phyloP scores from a whole-genome alignment of 2,797 vertebrate species.

The Poliocrania exsul region DNA sequence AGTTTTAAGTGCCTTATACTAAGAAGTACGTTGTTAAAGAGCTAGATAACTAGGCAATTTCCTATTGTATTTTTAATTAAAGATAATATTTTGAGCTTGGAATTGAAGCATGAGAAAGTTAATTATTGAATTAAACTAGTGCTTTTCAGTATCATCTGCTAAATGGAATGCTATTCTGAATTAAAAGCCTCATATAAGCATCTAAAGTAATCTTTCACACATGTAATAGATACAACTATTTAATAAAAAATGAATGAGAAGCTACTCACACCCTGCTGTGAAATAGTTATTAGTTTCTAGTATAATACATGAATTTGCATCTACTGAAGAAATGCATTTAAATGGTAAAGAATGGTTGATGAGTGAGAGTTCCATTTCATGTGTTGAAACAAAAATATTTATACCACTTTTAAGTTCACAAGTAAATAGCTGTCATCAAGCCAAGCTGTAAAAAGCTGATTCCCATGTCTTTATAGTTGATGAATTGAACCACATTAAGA shows the following conservation, averaged over 20 bases:
- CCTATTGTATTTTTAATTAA: conserved; percentile 28
- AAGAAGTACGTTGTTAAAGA: not conserved
- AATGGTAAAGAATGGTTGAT: not conserved
- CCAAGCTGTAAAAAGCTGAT: not conserved
- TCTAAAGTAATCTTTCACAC: conserved; percentile 31
- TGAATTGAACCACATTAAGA: not conserved
- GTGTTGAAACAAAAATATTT: not conserved
- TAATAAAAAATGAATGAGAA: conserved; percentile 61
- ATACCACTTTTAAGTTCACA: not conserved
- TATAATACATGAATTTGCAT: conserved; percentile 5
- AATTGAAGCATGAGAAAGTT: not conserved
- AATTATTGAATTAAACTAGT: conserved; percentile 17
- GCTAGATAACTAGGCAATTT: not conserved
- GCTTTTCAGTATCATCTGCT: not conserved
- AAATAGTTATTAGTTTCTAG: conserved; percentile 24
- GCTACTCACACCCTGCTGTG: conserved; percentile 4
- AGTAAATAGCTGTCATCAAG: not conserved
- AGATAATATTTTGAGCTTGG: conserved; percentile 12
- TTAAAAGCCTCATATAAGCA: conserved; percentile 5
- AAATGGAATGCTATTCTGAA: not conserved
- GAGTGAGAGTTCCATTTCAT: not conserved
- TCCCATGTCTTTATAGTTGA: not conserved
- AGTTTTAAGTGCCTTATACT: conserved; percentile 2
- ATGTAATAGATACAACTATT: conserved; percentile 50
- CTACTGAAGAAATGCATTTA: conserved; percentile 20